A percentile compares a stretch with the other conserved stretches of the same genome.
phyloP scores from a whole-genome alignment of 2,888 invertebrate genomes.

The Cephus runcator region DNA sequence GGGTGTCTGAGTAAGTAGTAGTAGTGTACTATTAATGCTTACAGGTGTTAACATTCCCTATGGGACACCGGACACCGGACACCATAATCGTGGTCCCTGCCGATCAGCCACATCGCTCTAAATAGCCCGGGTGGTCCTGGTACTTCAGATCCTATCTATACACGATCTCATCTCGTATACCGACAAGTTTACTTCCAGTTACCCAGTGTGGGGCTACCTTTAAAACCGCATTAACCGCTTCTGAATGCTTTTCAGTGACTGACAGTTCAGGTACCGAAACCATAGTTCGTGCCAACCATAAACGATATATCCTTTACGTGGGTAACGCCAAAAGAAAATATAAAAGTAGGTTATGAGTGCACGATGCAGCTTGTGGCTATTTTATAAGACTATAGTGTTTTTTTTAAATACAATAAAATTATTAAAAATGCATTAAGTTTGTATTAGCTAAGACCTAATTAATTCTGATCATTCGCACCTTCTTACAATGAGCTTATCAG shows the following conservation, averaged over 20 bases:
- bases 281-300: slow-evolving; percentile 3
- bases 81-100: slow-evolving; percentile 32
- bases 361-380: not conserved
- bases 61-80: slow-evolving; percentile 46
- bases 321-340: not conserved
- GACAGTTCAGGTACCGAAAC: slow-evolving; percentile 2
- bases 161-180: slow-evolving; percentile 34
- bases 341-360: not conserved
- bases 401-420: no score
- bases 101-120: slow-evolving; percentile 29
- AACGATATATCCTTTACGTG: not conserved
- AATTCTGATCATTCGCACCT: not conserved
- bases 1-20: not conserved
- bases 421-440: not conserved
- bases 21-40: slow-evolving; percentile 25
- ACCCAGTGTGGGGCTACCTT: slow-evolving; percentile 16
- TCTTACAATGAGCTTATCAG: not conserved
- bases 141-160: slow-evolving; percentile 35
- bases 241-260: not conserved
- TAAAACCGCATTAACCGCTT: not conserved
- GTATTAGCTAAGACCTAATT: not conserved
- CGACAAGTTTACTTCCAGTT: slow-evolving; percentile 33
- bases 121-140: slow-evolving; percentile 48
- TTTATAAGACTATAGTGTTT: not conserved
- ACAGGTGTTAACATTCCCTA: slow-evolving; percentile 46